Evolutionary conservation across 2,113 vertebrate species (phyloP).

Genomic region (Ptyas mucosa): DNA sequence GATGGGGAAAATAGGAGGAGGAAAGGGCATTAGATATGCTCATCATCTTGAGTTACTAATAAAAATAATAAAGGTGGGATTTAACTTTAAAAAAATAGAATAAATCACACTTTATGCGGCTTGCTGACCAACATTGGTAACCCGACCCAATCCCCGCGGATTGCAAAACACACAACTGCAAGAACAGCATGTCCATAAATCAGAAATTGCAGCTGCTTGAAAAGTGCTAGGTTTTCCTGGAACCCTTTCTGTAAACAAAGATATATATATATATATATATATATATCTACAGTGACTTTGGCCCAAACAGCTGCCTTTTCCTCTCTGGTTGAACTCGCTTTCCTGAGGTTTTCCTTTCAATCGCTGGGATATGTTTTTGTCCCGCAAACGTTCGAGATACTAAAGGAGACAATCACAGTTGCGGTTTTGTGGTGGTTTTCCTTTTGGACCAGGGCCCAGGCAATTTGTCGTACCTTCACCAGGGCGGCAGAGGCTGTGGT

Average conservation of each 20-base stretch:
- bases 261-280: no score
- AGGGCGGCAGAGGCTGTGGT: neutral
- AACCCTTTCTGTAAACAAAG: neutral
- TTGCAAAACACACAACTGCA: neutral
- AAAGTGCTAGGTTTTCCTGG: neutral
- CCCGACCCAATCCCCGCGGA: neutral
- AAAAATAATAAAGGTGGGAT: no score
- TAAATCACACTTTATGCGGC: neutral
- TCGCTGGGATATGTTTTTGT: neutral
- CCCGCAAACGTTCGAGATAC: neutral
- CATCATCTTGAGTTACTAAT: no score
- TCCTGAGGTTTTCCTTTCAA: neutral
- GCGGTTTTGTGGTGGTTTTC: neutral
- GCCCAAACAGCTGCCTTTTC: neutral
- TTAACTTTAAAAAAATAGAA: no score
- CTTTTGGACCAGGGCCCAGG: no score
- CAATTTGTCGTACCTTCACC: neutral
- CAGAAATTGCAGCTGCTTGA: neutral
- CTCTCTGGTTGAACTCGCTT: neutral
- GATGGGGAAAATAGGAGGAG: no score
- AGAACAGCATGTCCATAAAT: neutral
- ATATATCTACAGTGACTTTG: neutral
- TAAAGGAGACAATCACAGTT: neutral
- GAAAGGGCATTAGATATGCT: no score
- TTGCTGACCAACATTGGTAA: neutral